phyloP scores from a whole-genome alignment of 2,888 invertebrate genomes.

The Drosophila sordidula region DNA sequence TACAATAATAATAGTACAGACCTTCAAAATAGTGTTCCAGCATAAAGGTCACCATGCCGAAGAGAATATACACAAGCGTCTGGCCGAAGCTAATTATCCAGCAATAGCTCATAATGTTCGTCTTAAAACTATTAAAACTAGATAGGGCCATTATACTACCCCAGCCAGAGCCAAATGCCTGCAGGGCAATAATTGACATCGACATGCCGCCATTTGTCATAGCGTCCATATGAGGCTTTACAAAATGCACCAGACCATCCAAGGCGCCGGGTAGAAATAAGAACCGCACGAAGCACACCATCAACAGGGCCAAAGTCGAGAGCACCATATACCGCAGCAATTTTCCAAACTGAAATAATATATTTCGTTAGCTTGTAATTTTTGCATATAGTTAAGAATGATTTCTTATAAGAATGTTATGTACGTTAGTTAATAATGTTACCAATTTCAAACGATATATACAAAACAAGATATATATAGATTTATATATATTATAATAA shows the following conservation, averaged over 20 bases:
- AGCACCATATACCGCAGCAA: conserved; percentile 67
- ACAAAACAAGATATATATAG: no score
- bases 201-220: conserved; percentile 16
- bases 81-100: conserved; percentile 77
- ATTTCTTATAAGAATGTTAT: no score
- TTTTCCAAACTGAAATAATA: conserved; percentile 70
- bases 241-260: conserved; percentile 43
- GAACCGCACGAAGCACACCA: conserved; percentile 68
- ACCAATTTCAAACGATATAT: no score
- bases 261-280: conserved; percentile 73
- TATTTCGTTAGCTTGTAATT: no score
- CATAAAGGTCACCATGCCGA: conserved; percentile 88
- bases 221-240: conserved; percentile 20
- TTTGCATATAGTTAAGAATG: no score
- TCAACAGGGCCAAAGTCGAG: conserved; percentile 54
- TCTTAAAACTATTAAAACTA: conserved; percentile 91
- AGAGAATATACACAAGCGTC: conserved; percentile 82
- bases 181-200: conserved; percentile 85
- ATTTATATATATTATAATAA: no score
- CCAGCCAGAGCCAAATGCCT: conserved; percentile 94
- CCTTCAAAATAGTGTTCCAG: conserved; percentile 87
- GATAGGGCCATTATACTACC: conserved; percentile 93
- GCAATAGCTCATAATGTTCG: conserved; percentile 87
- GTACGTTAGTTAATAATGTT: no score
- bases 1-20: conserved; percentile 19